phyloP scores from a whole-genome alignment of 2,888 invertebrate genomes.

The Fragum sueziense region DNA sequence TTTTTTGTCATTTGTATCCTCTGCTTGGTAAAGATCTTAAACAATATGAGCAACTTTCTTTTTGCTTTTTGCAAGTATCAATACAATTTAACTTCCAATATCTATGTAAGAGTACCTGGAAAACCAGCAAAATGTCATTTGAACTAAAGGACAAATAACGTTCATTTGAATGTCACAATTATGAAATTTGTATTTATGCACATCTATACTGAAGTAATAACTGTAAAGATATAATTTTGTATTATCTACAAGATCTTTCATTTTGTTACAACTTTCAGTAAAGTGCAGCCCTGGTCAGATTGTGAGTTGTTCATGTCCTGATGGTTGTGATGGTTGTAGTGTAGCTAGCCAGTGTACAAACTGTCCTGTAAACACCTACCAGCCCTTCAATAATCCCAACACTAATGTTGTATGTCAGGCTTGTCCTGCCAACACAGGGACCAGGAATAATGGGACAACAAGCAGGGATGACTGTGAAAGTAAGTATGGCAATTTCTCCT shows the following conservation, averaged over 20 bases:
- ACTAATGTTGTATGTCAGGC: slow-evolving; percentile 29
- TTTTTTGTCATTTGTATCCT: no score
- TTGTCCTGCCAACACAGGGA: slow-evolving; percentile 9
- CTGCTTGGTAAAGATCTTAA: no score
- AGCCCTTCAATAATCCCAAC: background rate
- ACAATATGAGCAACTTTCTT: no score
- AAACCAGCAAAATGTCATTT: no score
- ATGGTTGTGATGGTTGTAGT: slow-evolving; percentile 15
- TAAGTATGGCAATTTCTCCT: slow-evolving; percentile 9
- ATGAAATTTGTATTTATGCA: no score
- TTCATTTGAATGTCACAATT: no score
- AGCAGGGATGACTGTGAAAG: slow-evolving; percentile 14
- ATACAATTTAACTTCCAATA: no score
- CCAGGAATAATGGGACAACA: slow-evolving; percentile 13
- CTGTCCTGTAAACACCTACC: slow-evolving; percentile 15
- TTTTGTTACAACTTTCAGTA: background rate
- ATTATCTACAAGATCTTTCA: background rate
- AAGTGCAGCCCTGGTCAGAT: slow-evolving; percentile 12
- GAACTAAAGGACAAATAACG: no score
- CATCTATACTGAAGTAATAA: no score
- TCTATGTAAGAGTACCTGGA: no score
- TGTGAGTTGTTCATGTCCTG: slow-evolving; percentile 10
- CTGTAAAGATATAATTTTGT: no score
- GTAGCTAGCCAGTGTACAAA: slow-evolving; percentile 12
- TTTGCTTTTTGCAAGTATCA: no score